Percentiles rank a stretch among this genome's conserved stretches.
Evolutionary conservation across 2,113 vertebrate genomes (phyloP).

Genomic region (Microtus oregoni): DNA sequence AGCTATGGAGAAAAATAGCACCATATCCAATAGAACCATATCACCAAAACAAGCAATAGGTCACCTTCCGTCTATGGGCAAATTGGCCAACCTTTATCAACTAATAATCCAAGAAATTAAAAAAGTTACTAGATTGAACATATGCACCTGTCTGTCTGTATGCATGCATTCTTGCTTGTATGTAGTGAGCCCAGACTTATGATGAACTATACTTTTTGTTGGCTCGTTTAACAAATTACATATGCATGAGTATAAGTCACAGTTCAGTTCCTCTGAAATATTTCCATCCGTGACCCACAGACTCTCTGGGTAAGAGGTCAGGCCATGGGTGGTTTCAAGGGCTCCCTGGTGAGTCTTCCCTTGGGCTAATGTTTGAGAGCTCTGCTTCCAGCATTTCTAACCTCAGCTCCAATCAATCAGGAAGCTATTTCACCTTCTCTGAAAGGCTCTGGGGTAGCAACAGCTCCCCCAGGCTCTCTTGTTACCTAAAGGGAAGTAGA

Average conservation of each 20-base stretch:
- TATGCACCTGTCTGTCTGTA: too few relatives aligned
- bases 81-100: neutral
- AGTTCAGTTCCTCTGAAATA: neutral
- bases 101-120: neutral
- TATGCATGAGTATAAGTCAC: constrained; percentile 7
- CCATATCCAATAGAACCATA: neutral
- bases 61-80: neutral
- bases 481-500: constrained; percentile 3
- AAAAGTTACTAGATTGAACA: constrained; percentile 20
- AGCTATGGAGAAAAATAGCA: neutral
- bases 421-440: neutral
- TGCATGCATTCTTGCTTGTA: neutral
- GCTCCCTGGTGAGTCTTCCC: neutral
- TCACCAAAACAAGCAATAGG: neutral
- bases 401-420: neutral
- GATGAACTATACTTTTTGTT: constrained; percentile 26
- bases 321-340: neutral
- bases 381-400: neutral
- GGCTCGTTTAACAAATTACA: constrained; percentile 19
- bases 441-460: constrained; percentile 33
- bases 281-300: neutral
- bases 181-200: neutral
- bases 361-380: neutral
- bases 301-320: neutral
- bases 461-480: neutral